These are phyloP conservation scores for Xenentodon cancila DNA, from an alignment of 2,797 vertebrate species.

Conservation along the genomic window DNA sequence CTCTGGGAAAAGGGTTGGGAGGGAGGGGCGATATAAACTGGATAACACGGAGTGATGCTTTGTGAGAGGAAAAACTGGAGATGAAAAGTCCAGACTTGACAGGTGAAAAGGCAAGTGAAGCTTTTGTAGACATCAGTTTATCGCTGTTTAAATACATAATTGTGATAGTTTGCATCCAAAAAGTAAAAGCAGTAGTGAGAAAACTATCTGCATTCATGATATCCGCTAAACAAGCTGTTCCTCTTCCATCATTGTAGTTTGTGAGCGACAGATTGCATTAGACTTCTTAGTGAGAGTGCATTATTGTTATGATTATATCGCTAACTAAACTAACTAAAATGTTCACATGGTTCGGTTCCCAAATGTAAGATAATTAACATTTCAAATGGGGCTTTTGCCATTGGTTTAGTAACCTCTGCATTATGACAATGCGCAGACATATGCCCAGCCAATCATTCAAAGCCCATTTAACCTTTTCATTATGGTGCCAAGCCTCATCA, in stretches of 20 bases:
- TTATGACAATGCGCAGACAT: conserved; percentile 18
- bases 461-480: conserved; percentile 24
- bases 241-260: too few species aligned
- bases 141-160: not conserved
- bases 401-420: conserved; percentile 15
- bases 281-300: not conserved
- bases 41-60: conserved; percentile 20
- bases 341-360: conserved; percentile 3
- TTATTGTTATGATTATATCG: not conserved
- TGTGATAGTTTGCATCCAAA: too few species aligned
- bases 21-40: conserved; percentile 13
- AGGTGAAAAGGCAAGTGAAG: conserved; percentile 17
- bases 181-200: too few species aligned
- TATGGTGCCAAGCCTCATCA: conserved; percentile 1
- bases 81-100: conserved; percentile 32
- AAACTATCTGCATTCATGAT: too few species aligned
- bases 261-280: not conserved
- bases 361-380: conserved; percentile 16
- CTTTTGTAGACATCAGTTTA: conserved; percentile 12
- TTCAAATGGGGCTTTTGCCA: conserved; percentile 23
- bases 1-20: conserved; percentile 26
- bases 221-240: too few species aligned
- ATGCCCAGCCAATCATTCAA: conserved; percentile 22
- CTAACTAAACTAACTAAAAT: conserved; percentile 13
- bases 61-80: conserved; percentile 32